Evolutionary conservation across 2,888 invertebrate genomes (phyloP), one percentile per base, ranked within the genome.

Genomic region (Teinopalpus imperialis): DNA sequence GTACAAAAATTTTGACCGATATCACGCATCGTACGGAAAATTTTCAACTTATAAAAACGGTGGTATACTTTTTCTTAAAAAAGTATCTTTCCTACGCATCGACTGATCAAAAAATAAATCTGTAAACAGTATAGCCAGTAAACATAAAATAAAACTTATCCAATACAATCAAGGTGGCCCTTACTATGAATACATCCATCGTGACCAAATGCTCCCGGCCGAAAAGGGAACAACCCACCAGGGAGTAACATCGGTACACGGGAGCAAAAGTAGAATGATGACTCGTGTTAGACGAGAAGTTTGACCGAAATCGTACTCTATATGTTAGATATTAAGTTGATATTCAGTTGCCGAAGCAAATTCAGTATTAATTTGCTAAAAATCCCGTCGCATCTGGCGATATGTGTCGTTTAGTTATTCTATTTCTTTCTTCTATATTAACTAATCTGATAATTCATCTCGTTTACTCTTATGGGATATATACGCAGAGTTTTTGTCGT

Each of bases 221-320:
- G 64, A 68, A 57, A 64, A 60, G 53, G 57, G 60, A 69, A 73
- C 58, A 51, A 52, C 62, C 61, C 73, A 52, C 72, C 1, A 10
- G 76, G 63, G 77, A 66, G 27, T 21, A 41, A 35, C 35, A 48
- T 40, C 32, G 32, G 30, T 51, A 51, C 49, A 56, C 51, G 52
- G 43, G 43, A 41, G 41, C 35, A 36, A 35, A 45, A 46, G 41
- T 41, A 13, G 30, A 41, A 46, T 29, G 35, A 46, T 29, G 34
- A 34, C 12, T 40, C 21, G 31, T 7, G 26, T 18, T 39, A 32
- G 7, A 21, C 26, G 13, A 3, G 2, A 34, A 14, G 14, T 14
- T 6, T 5, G 1, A 23, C 12, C 9, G 6, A 46, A 35, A 18
- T 29, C 29, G 30, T 30, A 46, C 46, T 24, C 9, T 41, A 35